Base-by-base conservation (phyloP, 2,888 invertebrate species). In the Pollenia amentaria region DNA sequence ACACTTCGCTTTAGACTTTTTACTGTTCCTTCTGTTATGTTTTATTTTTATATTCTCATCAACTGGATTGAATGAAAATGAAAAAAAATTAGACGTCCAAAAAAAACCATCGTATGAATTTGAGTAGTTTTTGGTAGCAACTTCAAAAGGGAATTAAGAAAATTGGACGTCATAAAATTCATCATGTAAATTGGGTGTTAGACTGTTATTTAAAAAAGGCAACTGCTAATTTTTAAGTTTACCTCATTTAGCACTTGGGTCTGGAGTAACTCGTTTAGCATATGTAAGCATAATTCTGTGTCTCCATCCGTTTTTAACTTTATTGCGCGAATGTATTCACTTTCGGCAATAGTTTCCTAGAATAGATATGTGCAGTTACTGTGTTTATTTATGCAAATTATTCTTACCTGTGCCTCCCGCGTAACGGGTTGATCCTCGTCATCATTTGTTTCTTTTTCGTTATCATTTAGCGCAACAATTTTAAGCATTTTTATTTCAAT, bases 291-390 rank as follows among this genome's bases (percentile, higher is more conserved):
- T 21, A 87, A 21, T 38, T 90, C 89, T 4, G 73, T 73, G 46
- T 89, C 87, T 0, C 90, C 90, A 18, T 84, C 79, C 2, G 83
- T 88, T 76, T 90, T 90, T 18, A 90, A 83, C 38, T 88, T 88
- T 38, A 90, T 86, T 0, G 90, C 90, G 8, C 90, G 88, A 4
- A 90, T 62, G 44, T 90, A 90, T 69, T 90, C 90, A 14, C 84
- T 88, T 75, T 90, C 90, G 4, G 89, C 90, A 75, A 90, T 90
- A 8, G 89, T 88, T 89, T 90, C 90, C 89, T 89, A 18, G 14
- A 55, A 69, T 3, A 83, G 1, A 29, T 67, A 62, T 3, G 14
- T 29, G 3, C 3, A 0, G 2, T n/a, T 42, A 40, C 8, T 65
- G 38, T 10, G 6, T 10, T 12, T 9, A 14, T 4, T 11, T 18